phyloP scores from a whole-genome alignment of 1,140 invertebrate genomes.

The Aphelinus atriplicis region DNA sequence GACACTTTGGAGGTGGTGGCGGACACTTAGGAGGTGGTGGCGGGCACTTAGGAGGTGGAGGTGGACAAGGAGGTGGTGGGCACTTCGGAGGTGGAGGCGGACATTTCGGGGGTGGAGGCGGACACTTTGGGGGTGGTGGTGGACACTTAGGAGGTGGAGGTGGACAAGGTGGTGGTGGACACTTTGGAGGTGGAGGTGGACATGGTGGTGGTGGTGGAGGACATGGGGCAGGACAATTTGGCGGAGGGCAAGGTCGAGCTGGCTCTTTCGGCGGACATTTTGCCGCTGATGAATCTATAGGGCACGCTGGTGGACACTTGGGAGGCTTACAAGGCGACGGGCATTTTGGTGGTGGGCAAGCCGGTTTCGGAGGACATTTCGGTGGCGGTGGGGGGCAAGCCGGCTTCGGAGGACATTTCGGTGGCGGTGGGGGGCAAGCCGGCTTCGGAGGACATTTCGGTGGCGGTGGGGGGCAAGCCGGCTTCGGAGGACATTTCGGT shows the following conservation, averaged over 20 bases:
- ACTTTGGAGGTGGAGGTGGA: background rate
- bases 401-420: background rate
- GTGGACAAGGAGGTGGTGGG: no score
- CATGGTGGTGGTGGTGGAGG: slow-evolving; percentile 23
- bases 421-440: background rate
- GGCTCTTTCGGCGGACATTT: background rate
- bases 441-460: background rate
- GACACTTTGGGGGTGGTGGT: no score
- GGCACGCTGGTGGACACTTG: no score
- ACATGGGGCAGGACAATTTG: background rate
- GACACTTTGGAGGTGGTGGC: no score
- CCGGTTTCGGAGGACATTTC: background rate
- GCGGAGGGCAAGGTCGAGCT: background rate
- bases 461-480: background rate
- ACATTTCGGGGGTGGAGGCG: no score
- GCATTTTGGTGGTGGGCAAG: slow-evolving; percentile 2
- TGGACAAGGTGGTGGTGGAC: background rate
- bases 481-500: background rate
- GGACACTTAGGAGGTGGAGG: background rate
- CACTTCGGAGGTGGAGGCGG: no score
- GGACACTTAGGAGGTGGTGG: no score
- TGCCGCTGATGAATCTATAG: background rate
- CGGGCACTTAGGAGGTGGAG: no score
- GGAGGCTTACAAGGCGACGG: no score
- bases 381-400: background rate